Percentiles rank a stretch among this genome's conserved stretches.
Conservation (phyloP, 2,888 invertebrate species). For the Desoria tigrina region DNA sequence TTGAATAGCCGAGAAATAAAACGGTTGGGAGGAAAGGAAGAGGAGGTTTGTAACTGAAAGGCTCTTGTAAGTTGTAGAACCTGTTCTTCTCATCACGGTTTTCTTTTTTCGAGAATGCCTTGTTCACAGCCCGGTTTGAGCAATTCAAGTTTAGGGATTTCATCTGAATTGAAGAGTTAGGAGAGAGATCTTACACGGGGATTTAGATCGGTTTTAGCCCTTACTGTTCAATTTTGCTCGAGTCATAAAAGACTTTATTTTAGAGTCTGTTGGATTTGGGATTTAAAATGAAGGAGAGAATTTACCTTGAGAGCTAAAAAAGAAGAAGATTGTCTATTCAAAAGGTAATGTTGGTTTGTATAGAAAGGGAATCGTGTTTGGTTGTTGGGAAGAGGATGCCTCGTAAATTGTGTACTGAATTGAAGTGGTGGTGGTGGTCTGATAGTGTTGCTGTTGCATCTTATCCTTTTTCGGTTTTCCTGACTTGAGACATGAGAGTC, state of each 20-base stretch:
- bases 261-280: too few species aligned
- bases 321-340: background rate
- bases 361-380: background rate
- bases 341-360: constrained; percentile 6
- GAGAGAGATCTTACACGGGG: too few species aligned
- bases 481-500: constrained; percentile 19
- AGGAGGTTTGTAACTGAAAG: background rate
- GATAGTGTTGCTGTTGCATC: background rate
- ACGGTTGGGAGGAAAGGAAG: background rate
- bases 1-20: constrained; percentile 3
- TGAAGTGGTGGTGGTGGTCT: background rate
- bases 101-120: constrained; percentile 5
- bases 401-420: constrained; percentile 10
- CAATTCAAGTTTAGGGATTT: too few species aligned
- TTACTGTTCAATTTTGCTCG: too few species aligned
- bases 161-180: too few species aligned
- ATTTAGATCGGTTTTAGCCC: too few species aligned
- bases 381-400: background rate
- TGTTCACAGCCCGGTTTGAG: too few species aligned
- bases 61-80: background rate
- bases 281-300: too few species aligned
- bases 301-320: too few species aligned
- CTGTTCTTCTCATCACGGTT: constrained; percentile 5
- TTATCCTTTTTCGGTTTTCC: constrained; percentile 1
- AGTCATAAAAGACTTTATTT: too few species aligned